Conservation (phyloP, 1,140 invertebrate species). For the Neocloeon triangulifer region DNA sequence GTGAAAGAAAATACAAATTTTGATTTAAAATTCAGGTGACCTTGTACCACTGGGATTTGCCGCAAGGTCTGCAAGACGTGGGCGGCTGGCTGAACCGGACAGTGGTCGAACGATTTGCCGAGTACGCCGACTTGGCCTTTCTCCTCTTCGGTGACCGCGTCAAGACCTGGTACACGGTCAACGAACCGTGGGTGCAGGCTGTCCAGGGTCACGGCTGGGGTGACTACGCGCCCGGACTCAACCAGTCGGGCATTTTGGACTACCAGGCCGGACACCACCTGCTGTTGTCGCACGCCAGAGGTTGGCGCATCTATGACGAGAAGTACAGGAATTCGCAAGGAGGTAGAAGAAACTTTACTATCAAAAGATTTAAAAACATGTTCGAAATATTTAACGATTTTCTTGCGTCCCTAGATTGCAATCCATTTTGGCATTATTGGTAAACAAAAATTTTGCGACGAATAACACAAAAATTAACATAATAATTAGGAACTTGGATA, state of each 20-base stretch:
- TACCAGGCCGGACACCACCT: conserved; percentile 24
- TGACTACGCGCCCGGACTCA: conserved; percentile 13
- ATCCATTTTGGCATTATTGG: no score
- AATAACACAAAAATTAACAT: no score
- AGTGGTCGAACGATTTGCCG: conserved; percentile 30
- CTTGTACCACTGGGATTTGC: conserved; percentile 47
- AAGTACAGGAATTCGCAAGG: conserved; percentile 29
- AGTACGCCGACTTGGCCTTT: conserved; percentile 32
- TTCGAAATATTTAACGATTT: no score
- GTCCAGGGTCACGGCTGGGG: conserved; percentile 29
- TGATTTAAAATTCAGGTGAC: conserved; percentile 27
- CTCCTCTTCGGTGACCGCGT: conserved; percentile 30
- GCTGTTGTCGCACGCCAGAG: conserved; percentile 26
- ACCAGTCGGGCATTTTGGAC: conserved; percentile 24
- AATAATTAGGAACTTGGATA: no score
- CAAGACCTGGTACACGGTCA: conserved; percentile 43
- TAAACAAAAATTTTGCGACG: no score
- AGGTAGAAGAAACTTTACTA: no score
- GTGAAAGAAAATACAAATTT: no score
- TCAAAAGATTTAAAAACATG: no score
- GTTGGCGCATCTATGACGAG: conserved; percentile 36
- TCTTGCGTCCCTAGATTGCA: no score
- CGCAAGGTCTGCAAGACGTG: conserved; percentile 31
- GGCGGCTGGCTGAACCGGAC: conserved; percentile 36
- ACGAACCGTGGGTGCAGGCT: conserved; percentile 43